Percentiles rank a stretch among this genome's conserved stretches.
Conservation (phyloP, 2,888 invertebrate species). For the Crossocerus cetratus region DNA sequence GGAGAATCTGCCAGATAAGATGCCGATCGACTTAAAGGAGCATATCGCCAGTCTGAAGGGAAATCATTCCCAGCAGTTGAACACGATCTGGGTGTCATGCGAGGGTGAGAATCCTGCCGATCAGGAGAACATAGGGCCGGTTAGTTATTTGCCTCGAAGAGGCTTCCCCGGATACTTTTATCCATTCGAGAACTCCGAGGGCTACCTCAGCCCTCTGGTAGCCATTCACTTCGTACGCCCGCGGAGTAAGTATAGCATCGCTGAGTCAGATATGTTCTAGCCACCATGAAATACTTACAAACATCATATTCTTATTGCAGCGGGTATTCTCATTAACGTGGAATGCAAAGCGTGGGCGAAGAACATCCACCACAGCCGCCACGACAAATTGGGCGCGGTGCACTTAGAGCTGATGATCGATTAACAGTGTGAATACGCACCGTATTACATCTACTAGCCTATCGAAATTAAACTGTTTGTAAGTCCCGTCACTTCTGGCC, state of each 20-base stretch:
- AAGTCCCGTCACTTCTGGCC: slow-evolving; percentile 38
- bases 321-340: slow-evolving; percentile 82
- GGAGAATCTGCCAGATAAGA: slow-evolving; percentile 82
- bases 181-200: slow-evolving; percentile 91
- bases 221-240: slow-evolving; percentile 91
- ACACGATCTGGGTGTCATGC: slow-evolving; percentile 95
- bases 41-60: slow-evolving; percentile 81
- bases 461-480: slow-evolving; percentile 24
- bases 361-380: slow-evolving; percentile 83
- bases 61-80: slow-evolving; percentile 80
- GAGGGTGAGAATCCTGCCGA: slow-evolving; percentile 96
- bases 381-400: slow-evolving; percentile 84
- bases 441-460: slow-evolving; percentile 27
- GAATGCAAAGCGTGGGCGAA: slow-evolving; percentile 86
- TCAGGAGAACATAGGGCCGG: slow-evolving; percentile 91
- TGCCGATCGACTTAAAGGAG: slow-evolving; percentile 86
- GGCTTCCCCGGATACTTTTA: slow-evolving; percentile 95
- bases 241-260: slow-evolving; percentile 82
- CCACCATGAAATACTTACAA: neutral
- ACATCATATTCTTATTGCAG: slow-evolving; percentile 73
- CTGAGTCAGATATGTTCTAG: neutral
- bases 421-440: slow-evolving; percentile 53
- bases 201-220: slow-evolving; percentile 92
- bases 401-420: slow-evolving; percentile 85
- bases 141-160: slow-evolving; percentile 88